These are phyloP conservation scores for Liasis olivaceus DNA, from an alignment of 2,797 vertebrate genomes.

Conservation along the genomic window DNA sequence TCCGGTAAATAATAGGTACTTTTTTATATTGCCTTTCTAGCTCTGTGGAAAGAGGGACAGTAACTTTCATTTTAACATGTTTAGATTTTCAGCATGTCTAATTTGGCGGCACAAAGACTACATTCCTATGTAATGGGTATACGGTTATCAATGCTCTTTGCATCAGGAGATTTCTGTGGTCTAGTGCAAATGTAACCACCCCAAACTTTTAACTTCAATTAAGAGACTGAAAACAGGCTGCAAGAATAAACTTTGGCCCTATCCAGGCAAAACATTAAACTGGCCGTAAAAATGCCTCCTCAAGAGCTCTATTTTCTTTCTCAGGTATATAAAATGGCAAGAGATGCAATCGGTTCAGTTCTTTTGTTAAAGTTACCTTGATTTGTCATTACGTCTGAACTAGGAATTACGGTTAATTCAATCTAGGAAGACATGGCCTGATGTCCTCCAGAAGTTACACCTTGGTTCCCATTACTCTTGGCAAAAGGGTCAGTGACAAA, in stretches of 20 bases:
- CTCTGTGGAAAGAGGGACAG: too few relatives aligned
- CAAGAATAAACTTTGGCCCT: background rate
- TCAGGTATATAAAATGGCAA: background rate
- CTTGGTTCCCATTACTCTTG: too few relatives aligned
- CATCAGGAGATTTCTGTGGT: background rate
- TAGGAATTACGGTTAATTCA: background rate
- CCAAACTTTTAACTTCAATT: background rate
- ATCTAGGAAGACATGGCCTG: background rate
- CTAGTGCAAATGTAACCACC: too few relatives aligned
- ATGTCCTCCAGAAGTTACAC: background rate
- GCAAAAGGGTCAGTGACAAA: background rate
- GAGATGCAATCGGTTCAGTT: background rate
- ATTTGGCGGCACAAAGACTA: background rate
- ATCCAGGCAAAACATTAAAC: background rate
- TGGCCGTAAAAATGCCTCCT: background rate
- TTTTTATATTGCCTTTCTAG: background rate
- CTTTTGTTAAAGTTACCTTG: background rate
- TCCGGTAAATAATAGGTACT: constrained; percentile 36
- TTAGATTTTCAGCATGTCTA: background rate
- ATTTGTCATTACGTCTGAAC: background rate
- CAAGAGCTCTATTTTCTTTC: background rate
- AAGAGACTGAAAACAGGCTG: background rate
- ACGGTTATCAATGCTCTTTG: background rate
- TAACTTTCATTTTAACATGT: background rate
- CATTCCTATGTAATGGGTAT: background rate